phyloP scores from a whole-genome alignment of 2,888 invertebrate species.

The Thecocarcelia acutangulata region DNA sequence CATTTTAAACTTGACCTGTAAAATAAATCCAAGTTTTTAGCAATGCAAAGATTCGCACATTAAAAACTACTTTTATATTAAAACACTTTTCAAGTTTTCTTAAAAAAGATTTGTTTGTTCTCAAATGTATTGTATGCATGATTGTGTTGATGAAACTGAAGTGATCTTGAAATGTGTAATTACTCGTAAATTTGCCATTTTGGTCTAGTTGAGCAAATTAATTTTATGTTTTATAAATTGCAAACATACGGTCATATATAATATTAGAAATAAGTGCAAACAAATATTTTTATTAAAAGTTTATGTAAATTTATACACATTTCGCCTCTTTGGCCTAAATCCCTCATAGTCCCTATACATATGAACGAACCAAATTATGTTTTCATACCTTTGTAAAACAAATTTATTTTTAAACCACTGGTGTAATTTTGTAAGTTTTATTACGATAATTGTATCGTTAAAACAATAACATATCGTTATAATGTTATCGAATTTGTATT shows the following conservation, averaged over 20 bases:
- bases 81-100: conserved; percentile 5
- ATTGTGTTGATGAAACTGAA: conserved; percentile 1
- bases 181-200: conserved; percentile 2
- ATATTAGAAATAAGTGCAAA: conserved; percentile 38
- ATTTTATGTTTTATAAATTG: conserved; percentile 12
- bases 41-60: not conserved
- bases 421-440: too few relatives aligned
- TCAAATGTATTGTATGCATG: not conserved
- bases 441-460: too few relatives aligned
- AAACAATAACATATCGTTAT: too few relatives aligned
- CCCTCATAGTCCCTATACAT: too few relatives aligned
- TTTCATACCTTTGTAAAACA: too few relatives aligned
- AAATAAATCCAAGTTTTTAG: conserved; percentile 46
- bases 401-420: too few relatives aligned
- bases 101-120: not conserved
- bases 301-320: too few relatives aligned
- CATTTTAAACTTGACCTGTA: conserved; percentile 65
- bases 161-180: conserved; percentile 25
- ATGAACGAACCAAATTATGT: too few relatives aligned
- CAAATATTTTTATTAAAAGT: too few relatives aligned
- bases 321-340: too few relatives aligned
- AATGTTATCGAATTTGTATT: too few relatives aligned
- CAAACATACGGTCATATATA: too few relatives aligned
- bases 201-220: not conserved
- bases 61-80: not conserved